Percentiles rank a stretch among this genome's conserved stretches.
Evolutionary conservation across 53 echinoderm and acorn worm species (phyloP).

Genomic region (Hippasteria phrygiana): DNA sequence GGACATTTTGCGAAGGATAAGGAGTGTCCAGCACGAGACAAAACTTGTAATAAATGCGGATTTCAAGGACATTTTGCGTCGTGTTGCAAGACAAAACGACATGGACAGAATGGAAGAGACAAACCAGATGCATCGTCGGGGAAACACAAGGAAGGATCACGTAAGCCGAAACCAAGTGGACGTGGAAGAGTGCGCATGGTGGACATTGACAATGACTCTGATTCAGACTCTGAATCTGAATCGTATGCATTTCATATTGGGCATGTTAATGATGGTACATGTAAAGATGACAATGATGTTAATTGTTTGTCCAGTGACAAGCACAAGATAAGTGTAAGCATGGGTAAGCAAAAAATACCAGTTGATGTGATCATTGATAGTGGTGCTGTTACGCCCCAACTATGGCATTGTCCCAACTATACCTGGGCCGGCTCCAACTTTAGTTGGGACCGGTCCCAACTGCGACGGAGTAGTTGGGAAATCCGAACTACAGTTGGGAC

Average conservation of each 20-base stretch:
- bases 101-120: neutral
- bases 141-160: too few relatives aligned
- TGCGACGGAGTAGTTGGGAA: too few relatives aligned
- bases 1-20: constrained; percentile 72
- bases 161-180: neutral
- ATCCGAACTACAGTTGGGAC: too few relatives aligned
- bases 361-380: constrained; percentile 67
- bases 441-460: too few relatives aligned
- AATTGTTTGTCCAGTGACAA: neutral
- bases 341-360: constrained; percentile 13
- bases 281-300: too few relatives aligned
- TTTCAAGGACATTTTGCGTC: constrained; percentile 46
- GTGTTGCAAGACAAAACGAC: constrained; percentile 59
- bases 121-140: neutral
- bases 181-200: constrained; percentile 2
- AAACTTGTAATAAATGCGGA: constrained; percentile 63
- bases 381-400: too few relatives aligned
- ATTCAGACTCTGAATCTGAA: too few relatives aligned
- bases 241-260: neutral
- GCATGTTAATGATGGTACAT: neutral
- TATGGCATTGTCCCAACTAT: too few relatives aligned
- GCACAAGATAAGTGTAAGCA: constrained; percentile 3
- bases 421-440: too few relatives aligned
- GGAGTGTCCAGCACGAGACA: constrained; percentile 58
- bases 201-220: neutral